Evolutionary conservation across 2,113 vertebrate genomes (phyloP).

Genomic region (Seriola rivoliana): DNA sequence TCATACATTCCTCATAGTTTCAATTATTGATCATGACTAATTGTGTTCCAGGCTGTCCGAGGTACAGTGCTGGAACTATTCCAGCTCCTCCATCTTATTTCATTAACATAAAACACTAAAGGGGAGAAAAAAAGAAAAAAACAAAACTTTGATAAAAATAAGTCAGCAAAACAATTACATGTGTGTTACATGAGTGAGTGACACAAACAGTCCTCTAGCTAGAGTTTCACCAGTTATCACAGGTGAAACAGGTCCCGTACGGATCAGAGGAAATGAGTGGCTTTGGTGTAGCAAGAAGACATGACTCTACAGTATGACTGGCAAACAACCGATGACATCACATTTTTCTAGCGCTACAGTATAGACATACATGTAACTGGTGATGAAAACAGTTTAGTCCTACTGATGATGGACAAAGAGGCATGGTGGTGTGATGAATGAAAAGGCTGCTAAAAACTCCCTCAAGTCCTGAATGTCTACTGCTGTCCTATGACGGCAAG

Average conservation of each 20-base stretch:
- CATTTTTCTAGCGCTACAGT: neutral
- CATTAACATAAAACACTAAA: constrained; percentile 36
- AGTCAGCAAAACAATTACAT: neutral
- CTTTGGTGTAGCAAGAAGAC: constrained; percentile 23
- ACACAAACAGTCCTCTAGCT: constrained; percentile 14
- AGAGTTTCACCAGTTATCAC: constrained; percentile 16
- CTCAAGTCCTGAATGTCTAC: neutral
- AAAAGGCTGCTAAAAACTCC: constrained; percentile 28
- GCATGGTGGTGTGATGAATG: neutral
- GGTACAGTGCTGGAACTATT: constrained; percentile 7
- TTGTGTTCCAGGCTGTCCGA: constrained; percentile 9
- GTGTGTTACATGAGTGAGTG: neutral
- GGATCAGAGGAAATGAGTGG: neutral
- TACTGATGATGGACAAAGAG: neutral
- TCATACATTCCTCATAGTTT: constrained; percentile 27
- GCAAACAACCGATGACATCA: constrained; percentile 7
- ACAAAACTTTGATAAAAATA: neutral
- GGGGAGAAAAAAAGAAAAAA: neutral
- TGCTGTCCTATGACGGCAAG: neutral
- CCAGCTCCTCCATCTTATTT: constrained; percentile 24
- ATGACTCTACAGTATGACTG: neutral
- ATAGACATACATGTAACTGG: neutral
- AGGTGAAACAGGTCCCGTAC: constrained; percentile 39
- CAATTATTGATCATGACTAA: neutral
- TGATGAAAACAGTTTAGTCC: constrained; percentile 24